Evolutionary conservation across 2,113 vertebrate genomes (phyloP), one percentile per base, ranked within the genome.

Genomic region (Anoplopoma fimbria): DNA sequence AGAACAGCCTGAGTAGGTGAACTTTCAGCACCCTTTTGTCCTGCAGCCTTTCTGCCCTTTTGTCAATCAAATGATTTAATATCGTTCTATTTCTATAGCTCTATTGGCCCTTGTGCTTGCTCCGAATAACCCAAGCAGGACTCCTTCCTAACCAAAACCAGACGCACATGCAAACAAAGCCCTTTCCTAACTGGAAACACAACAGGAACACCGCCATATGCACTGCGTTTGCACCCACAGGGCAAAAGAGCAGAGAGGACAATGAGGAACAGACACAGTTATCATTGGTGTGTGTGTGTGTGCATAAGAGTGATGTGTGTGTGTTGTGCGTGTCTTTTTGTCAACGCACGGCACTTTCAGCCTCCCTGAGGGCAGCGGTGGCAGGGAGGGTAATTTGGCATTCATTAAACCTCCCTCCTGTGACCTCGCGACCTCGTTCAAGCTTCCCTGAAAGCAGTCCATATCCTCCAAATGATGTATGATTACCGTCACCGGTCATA

Each of bases 341-440:
- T 60, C 29, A 38, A 68, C 34, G 21, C 75, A 31, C n/a, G 29
- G 49, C 81, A 67, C 53, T 23, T 70, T 68, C 31, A 31, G 77
- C 79, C 63, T 84, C 75, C 84, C 77, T 0, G 62, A 71, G 82
- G 88, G 74, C 68, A 9, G 38, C 23, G 23, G 64, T 73, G 70
- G 71, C 64, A 64, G 68, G 63, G 51, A 63, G 75, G 72, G 87
- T 88, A 69, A 89, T 89, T 87, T 87, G 75, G 69, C 84, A 71
- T 82, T 90, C 89, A 87, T 90, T 87, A 84, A 88, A 81, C 31
- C 75, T 55, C 73, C 64, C 75, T 47, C 65, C 62, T 19, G 21
- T 77, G 84, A 90, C 82, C 88, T 78, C 63, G 0, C 9, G 47
- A 74, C 84, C 85, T 75, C 23, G 29, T 45, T 81, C 47, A 45